A percentile compares a stretch with the other conserved stretches of the same genome.
Evolutionary conservation across 1,140 invertebrate genomes (phyloP).

Genomic region (Paraescarpia echinospica): DNA sequence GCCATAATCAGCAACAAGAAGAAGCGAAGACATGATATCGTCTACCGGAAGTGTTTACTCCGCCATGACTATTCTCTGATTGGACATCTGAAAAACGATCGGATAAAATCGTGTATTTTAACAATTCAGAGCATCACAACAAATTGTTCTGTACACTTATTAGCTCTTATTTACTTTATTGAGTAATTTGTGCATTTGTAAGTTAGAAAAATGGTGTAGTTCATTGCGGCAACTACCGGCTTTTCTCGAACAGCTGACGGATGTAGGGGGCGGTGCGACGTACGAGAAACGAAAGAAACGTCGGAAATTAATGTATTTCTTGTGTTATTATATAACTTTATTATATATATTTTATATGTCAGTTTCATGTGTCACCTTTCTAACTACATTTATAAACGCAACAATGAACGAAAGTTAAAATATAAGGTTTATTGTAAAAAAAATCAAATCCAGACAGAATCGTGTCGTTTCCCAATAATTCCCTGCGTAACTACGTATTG

Average conservation of each 20-base stretch:
- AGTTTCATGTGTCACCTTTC: not conserved
- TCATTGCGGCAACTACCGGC: not conserved
- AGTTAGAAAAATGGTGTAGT: not conserved
- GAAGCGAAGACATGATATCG: slow-evolving; percentile 61
- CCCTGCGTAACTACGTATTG: slow-evolving; percentile 18
- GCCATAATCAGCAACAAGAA: slow-evolving; percentile 66
- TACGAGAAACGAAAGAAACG: not conserved
- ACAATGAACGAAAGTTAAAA: not conserved
- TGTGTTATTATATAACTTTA: not conserved
- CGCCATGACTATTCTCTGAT: not conserved
- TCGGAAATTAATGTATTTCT: not conserved
- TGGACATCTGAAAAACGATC: not conserved
- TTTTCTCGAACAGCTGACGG: slow-evolving; percentile 50
- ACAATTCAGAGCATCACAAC: not conserved
- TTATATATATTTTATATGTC: not conserved
- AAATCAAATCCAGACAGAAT: slow-evolving; percentile 6
- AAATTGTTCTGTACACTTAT: not conserved
- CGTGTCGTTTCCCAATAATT: slow-evolving; percentile 11
- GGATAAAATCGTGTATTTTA: not conserved
- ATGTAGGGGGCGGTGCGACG: slow-evolving; percentile 36
- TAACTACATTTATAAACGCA: not conserved
- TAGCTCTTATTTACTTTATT: not conserved
- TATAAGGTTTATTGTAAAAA: not conserved
- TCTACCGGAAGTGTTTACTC: slow-evolving; percentile 13
- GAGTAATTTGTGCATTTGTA: not conserved